Conservation (phyloP, 1,140 invertebrate genomes). For the Diachasmimorpha longicaudata region DNA sequence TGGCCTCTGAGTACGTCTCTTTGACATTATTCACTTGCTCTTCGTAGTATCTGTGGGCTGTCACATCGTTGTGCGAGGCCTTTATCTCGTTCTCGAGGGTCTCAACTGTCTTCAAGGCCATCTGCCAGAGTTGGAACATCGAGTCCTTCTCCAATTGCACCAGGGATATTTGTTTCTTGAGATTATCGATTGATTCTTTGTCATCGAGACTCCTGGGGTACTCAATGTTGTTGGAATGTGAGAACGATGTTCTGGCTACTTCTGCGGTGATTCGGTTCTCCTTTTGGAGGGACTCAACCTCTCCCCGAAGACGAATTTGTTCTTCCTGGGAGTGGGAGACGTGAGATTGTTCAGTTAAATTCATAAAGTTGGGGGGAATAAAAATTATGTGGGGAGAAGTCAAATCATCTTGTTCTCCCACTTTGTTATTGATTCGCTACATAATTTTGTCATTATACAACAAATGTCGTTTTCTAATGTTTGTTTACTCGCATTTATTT, state of each 20-base stretch:
- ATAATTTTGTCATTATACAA: no score
- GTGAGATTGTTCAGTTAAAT: not conserved
- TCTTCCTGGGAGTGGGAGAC: conserved; percentile 40
- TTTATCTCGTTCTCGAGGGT: conserved; percentile 65
- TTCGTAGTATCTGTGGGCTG: conserved; percentile 44
- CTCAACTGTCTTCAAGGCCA: conserved; percentile 66
- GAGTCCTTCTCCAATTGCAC: conserved; percentile 66
- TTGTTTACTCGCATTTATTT: no score
- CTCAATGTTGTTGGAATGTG: conserved; percentile 36
- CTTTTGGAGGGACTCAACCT: conserved; percentile 38
- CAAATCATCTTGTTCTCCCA: no score
- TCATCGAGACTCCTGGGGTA: conserved; percentile 30
- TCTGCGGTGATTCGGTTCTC: conserved; percentile 42
- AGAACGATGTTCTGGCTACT: conserved; percentile 36
- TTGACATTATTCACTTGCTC: conserved; percentile 51
- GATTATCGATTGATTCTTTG: conserved; percentile 44
- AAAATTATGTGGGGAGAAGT: no score
- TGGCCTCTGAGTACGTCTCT: conserved; percentile 57
- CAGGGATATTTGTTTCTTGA: conserved; percentile 49
- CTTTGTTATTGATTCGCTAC: no score
- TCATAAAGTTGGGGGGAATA: no score
- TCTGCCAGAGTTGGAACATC: conserved; percentile 66
- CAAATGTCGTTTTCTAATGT: no score
- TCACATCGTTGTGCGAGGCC: conserved; percentile 53
- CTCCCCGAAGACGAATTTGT: conserved; percentile 44